Percentiles rank a stretch among this genome's conserved stretches.
phyloP scores from a whole-genome alignment of 2,113 vertebrate species.

The Anguilla rostrata region DNA sequence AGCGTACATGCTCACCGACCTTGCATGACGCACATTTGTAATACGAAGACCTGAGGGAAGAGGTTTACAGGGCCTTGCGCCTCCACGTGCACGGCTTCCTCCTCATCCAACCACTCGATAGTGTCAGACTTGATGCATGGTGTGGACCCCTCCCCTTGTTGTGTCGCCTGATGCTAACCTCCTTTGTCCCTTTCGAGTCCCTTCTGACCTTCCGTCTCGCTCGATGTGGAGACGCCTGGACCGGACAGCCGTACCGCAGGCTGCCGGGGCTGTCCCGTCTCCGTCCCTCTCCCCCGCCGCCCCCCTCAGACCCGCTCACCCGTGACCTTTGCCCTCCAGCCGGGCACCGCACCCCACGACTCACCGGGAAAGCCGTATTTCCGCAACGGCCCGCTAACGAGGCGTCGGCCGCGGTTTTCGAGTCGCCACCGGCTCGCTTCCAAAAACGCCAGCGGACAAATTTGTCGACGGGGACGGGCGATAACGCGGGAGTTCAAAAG shows the following conservation, averaged over 20 bases:
- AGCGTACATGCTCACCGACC: neutral
- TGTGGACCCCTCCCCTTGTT: constrained; percentile 42
- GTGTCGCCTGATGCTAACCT: constrained; percentile 40
- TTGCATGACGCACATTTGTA: too few species aligned
- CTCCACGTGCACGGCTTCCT: too few species aligned
- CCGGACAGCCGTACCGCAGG: constrained; percentile 50
- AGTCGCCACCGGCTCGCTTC: constrained; percentile 12
- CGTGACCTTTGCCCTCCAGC: constrained; percentile 7
- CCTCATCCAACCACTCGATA: neutral
- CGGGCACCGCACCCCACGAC: neutral
- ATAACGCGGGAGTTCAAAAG: neutral
- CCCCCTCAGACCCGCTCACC: constrained; percentile 7
- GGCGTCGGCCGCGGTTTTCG: neutral
- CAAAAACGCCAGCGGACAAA: neutral
- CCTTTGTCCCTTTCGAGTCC: constrained; percentile 48
- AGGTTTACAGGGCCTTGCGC: neutral
- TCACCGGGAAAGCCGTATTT: neutral
- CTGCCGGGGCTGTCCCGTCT: constrained; percentile 25
- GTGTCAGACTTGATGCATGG: neutral
- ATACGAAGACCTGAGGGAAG: neutral
- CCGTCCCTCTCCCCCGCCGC: constrained; percentile 10
- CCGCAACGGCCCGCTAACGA: constrained; percentile 8
- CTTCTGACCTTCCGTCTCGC: constrained; percentile 53
- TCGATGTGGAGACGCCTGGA: constrained; percentile 49
- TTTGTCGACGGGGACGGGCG: neutral